Percentiles rank a stretch among this genome's conserved stretches.
These are phyloP conservation scores for Diadophis punctatus DNA, from an alignment of 2,113 vertebrate species.

Conservation along the genomic window DNA sequence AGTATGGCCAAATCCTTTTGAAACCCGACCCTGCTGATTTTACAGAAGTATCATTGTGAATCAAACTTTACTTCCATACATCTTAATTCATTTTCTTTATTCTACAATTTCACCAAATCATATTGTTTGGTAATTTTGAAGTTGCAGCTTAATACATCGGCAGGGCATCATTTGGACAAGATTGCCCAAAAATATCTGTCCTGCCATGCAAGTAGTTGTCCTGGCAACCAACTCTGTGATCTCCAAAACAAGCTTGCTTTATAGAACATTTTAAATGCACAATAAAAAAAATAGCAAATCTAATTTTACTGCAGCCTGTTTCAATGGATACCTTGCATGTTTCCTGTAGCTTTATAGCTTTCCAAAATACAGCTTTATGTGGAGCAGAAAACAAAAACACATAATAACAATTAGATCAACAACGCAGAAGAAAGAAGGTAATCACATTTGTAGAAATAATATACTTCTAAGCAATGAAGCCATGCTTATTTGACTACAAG, in stretches of 20 bases:
- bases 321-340: neutral
- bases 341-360: neutral
- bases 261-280: neutral
- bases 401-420: neutral
- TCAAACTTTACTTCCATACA: neutral
- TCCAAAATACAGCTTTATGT: neutral
- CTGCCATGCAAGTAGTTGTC: neutral
- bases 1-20: neutral
- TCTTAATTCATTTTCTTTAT: neutral
- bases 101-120: neutral
- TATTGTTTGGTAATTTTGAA: neutral
- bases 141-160: neutral
- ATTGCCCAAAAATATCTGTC: neutral
- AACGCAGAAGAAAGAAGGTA: neutral
- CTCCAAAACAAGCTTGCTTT: neutral
- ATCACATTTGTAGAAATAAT: slow-evolving; percentile 8
- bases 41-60: neutral
- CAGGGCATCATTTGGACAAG: neutral
- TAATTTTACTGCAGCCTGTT: neutral
- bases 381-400: neutral
- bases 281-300: neutral
- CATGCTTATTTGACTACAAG: slow-evolving; percentile 8
- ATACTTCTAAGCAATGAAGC: slow-evolving; percentile 21
- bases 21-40: neutral
- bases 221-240: neutral